A percentile compares a stretch with the other conserved stretches of the same genome.
Conservation (phyloP, 2,888 invertebrate genomes). For the Geophilus truncorum region DNA sequence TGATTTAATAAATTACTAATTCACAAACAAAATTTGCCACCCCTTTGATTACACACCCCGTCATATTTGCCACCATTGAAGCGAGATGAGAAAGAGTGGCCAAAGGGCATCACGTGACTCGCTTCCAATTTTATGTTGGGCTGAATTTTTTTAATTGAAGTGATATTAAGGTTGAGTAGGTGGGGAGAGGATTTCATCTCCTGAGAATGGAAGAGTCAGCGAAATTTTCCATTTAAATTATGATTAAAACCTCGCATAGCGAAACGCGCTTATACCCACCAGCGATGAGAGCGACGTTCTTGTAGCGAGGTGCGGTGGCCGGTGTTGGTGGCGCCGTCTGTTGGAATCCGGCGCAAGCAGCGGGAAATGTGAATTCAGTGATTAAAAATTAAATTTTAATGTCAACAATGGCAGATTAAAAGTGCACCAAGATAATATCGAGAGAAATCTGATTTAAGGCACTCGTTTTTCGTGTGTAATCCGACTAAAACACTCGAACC, state of each 20-base stretch:
- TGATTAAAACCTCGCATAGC: background rate
- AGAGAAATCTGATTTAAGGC: conserved; percentile 27
- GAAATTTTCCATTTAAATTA: conserved; percentile 10
- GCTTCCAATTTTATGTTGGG: background rate
- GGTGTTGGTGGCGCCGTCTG: conserved; percentile 23
- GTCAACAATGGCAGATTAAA: conserved; percentile 32
- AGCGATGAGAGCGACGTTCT: background rate
- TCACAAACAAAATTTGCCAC: background rate
- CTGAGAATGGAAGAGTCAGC: background rate
- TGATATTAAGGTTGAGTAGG: conserved; percentile 10
- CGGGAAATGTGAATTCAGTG: conserved; percentile 28
- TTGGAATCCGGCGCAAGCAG: conserved; percentile 19
- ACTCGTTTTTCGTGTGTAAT: conserved; percentile 10
- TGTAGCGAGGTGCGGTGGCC: conserved; percentile 2
- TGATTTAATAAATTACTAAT: background rate
- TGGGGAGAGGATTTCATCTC: conserved; percentile 10
- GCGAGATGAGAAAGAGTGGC: background rate
- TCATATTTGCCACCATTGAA: background rate
- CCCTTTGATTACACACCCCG: background rate
- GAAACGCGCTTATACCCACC: background rate
- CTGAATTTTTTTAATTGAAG: conserved; percentile 10
- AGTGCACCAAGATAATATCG: conserved; percentile 27
- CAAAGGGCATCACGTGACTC: conserved; percentile 10
- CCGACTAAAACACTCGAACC: conserved; percentile 10
- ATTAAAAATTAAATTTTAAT: conserved; percentile 33